Evolutionary conservation across 2,113 vertebrate species (phyloP), one percentile per base, ranked within the genome.

Genomic region (Tachuris rubrigastra): DNA sequence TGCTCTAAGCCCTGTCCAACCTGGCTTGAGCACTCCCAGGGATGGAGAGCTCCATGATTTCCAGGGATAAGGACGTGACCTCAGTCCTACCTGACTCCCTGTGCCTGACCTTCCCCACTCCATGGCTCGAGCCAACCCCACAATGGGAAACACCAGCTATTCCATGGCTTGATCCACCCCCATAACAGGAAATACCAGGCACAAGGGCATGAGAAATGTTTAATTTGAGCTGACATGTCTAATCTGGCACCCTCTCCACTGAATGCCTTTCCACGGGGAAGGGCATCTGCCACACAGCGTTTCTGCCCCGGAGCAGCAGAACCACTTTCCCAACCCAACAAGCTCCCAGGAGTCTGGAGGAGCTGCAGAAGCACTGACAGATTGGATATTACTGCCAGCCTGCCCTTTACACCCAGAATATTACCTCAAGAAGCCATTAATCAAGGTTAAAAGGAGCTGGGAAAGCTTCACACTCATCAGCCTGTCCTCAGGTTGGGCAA

Each of bases 41-140:
- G 31, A 53, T 9, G 33, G 53, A 27, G 13, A 59, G 27, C 14
- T 60, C 58, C 27, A 30, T 31, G 59, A 53, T 62, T 53, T 50
- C 46, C 66, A 49, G 50, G 37, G 23, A 53, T 68, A 50, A 16
- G n/a, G 75, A 80, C 18, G 42, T 3, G 20, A 50, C n/a, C 83
- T 79, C 4, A 1, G 12, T 46, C 87, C 76, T 6, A 23, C 62
- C 83, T 24, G 35, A 25, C 85, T 7, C 65, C 46, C 71, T 11
- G 28, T 23, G 24, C 86, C 71, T 39, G 14, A 22, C 62, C n/a
- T 58, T 33, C 12, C 5, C 3, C 1, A 47, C 77, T 75, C 39
- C 0, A 0, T 0, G 9, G 35, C 76, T 19, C 0, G 41, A 44
- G 68, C 23, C 46, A 27, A 9, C 37, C 59, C 60, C 28, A 1